Base-by-base conservation (phyloP, 2,113 vertebrate species). In the Malurus melanocephalus region DNA sequence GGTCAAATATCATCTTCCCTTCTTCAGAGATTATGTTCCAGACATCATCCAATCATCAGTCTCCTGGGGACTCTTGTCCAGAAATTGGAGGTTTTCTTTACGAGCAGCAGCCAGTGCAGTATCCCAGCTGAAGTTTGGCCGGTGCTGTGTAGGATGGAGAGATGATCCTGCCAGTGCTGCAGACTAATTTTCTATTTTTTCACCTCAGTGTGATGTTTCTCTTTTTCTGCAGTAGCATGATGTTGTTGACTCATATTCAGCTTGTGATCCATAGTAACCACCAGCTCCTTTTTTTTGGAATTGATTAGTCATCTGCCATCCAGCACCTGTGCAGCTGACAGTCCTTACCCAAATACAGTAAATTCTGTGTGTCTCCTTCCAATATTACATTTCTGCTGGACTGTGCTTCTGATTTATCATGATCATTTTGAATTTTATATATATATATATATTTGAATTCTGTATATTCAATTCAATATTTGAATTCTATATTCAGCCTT, bases 181-280 rank as follows among this genome's bases (percentile, higher is more conserved):
- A 88, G 49, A 61, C 16, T 71, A 28, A 32, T 35, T 72, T 95
- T 81, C 74, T 95, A 81, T 90, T 95, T 94, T 93, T 94, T 72
- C 55, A 65, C 46, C n/a, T 90, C 66, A 68, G 22, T 53, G 32
- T 61, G 80, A 82, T 73, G 43, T 52, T 90, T 75, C 66, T 75
- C 11, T 81, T 53, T 73, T 74, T 94, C 72, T 93, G 30, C 55
- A 76, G 86, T 51, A 79, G 46, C 74, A 30, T 88, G 80, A 93
- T 93, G 87, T 56, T 92, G 62, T 91, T 95, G 92, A 93, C 77
- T 95, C 90, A 94, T 95, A 9, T 80, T 86, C 17, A 62, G 69
- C 92, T 92, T 93, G 93, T 93, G 90, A 93, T 95, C 86, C 10
- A 13, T 35, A 77, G 76, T 43, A 88, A 76, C 49, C 32, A 51